Percentiles rank a stretch among this genome's conserved stretches.
Conservation (phyloP, 2,888 invertebrate genomes). For the Zygaena filipendulae region DNA sequence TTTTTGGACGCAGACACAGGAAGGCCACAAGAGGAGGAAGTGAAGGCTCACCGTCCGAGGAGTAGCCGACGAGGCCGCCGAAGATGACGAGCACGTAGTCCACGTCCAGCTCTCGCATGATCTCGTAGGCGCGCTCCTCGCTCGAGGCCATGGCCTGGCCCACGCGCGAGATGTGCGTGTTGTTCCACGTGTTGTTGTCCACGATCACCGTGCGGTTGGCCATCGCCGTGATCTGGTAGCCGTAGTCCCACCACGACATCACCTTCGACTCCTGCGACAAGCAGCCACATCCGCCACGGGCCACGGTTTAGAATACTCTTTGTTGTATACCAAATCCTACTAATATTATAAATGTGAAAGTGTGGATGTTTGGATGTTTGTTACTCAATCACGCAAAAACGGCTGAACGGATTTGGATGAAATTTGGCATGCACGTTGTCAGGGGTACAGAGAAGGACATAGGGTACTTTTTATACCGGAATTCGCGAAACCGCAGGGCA, state of each 20-base stretch:
- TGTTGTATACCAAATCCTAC: too few species aligned
- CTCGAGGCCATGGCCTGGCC: constrained; percentile 99
- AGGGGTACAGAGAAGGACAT: too few species aligned
- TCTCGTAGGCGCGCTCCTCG: constrained; percentile 97
- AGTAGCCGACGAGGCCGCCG: constrained; percentile 98
- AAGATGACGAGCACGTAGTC: constrained; percentile 98
- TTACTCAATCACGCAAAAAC: too few species aligned
- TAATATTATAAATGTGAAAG: too few species aligned
- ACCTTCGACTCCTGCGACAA: constrained; percentile 93
- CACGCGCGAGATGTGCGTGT: constrained; percentile 97
- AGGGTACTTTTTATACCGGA: too few species aligned
- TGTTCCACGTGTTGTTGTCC: constrained; percentile 99
- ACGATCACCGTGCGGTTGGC: constrained; percentile 97
- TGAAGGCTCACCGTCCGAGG: constrained; percentile 87
- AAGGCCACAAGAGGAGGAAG: too few species aligned
- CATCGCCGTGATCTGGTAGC: constrained; percentile 99
- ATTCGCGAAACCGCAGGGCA: too few species aligned
- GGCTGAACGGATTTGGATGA: too few species aligned
- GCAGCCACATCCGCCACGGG: neutral
- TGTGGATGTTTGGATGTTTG: too few species aligned
- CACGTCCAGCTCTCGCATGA: constrained; percentile 97
- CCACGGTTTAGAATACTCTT: too few species aligned
- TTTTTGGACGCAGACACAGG: too few species aligned
- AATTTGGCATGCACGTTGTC: too few species aligned
- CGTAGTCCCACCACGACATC: constrained; percentile 99